A percentile compares a stretch with the other conserved stretches of the same genome.
These are phyloP conservation scores for Bufo bufo DNA, from an alignment of 2,113 vertebrate genomes.

Conservation along the genomic window DNA sequence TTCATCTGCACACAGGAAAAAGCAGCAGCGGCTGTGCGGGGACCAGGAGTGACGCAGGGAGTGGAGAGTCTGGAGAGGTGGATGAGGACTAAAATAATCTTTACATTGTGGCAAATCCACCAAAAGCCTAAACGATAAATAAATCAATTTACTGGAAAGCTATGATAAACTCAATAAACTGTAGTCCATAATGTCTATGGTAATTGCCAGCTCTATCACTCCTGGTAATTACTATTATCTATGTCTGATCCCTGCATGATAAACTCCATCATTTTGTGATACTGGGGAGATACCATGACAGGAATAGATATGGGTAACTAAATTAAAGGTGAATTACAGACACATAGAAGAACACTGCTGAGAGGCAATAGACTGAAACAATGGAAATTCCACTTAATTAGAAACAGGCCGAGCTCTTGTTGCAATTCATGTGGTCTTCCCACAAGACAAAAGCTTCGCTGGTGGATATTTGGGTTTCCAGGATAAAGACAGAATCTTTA, in stretches of 20 bases:
- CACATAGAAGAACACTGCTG: not conserved
- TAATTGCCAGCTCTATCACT: slow-evolving; percentile 18
- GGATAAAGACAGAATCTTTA: not conserved
- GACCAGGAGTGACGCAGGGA: too few relatives aligned
- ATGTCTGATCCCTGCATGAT: slow-evolving; percentile 5
- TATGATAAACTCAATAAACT: not conserved
- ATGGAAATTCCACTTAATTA: not conserved
- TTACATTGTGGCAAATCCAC: not conserved
- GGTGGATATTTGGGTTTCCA: not conserved
- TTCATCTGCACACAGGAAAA: too few relatives aligned
- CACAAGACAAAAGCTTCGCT: not conserved
- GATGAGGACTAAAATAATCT: not conserved
- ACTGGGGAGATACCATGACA: not conserved
- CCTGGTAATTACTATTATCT: not conserved
- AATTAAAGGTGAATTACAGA: slow-evolving; percentile 41
- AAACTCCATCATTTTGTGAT: slow-evolving; percentile 3
- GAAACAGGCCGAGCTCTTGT: not conserved
- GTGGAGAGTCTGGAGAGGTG: not conserved
- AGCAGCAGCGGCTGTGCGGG: too few relatives aligned
- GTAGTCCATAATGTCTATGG: not conserved
- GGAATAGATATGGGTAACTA: slow-evolving; percentile 18
- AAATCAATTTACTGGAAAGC: not conserved
- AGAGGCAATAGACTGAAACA: not conserved
- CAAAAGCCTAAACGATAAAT: not conserved
- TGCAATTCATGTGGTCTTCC: not conserved